Percentiles rank a stretch among this genome's conserved stretches.
Evolutionary conservation across 2,113 vertebrate genomes (phyloP).

Genomic region (Nycticorax nycticorax): DNA sequence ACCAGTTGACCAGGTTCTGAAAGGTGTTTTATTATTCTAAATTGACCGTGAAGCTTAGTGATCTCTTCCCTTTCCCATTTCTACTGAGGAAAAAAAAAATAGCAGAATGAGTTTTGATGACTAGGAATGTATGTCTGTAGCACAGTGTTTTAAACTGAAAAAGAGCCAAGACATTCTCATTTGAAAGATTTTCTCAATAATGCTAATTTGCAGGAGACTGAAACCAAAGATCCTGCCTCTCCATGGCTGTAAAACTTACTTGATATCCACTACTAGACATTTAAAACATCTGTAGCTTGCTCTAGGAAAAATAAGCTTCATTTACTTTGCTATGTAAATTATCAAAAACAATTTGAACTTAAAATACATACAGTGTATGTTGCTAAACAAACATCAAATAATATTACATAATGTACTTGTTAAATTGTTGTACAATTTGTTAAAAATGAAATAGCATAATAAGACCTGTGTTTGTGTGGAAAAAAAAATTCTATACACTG

Average conservation of each 20-base stretch:
- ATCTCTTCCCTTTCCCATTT: constrained; percentile 46
- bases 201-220: neutral
- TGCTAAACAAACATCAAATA: neutral
- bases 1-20: constrained; percentile 46
- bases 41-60: constrained; percentile 61
- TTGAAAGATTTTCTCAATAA: neutral
- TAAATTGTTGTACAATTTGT: neutral
- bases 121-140: neutral
- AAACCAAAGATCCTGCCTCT: neutral
- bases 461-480: neutral
- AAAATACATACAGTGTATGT: neutral
- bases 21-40: constrained; percentile 69
- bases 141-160: neutral
- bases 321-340: neutral
- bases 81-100: neutral
- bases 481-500: neutral
- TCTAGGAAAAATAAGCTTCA: neutral
- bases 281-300: neutral
- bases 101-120: constrained; percentile 49
- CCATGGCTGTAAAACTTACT: neutral
- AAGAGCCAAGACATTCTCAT: neutral
- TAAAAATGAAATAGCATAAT: neutral
- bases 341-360: neutral
- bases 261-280: neutral
- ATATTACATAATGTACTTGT: neutral